phyloP scores from a whole-genome alignment of 2,797 vertebrate genomes.

The Squalus acanthias region DNA sequence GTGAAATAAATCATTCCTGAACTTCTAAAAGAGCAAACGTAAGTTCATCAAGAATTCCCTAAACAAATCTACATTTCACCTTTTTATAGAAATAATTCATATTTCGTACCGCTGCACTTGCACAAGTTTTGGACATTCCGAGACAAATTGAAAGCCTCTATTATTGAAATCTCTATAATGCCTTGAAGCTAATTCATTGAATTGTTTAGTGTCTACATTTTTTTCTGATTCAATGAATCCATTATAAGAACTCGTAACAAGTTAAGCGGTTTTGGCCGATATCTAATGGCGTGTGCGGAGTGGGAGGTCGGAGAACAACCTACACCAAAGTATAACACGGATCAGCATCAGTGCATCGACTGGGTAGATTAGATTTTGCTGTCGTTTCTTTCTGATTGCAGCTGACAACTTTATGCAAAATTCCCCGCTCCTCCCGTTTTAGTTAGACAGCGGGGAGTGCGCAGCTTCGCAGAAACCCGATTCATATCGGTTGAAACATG shows the following conservation, averaged over 20 bases:
- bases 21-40: background rate
- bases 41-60: background rate
- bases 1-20: background rate
- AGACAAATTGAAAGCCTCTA: background rate
- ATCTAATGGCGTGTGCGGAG: background rate
- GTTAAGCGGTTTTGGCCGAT: background rate
- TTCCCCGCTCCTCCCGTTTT: background rate
- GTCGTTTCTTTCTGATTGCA: background rate
- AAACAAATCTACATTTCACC: background rate
- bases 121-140: background rate
- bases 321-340: background rate
- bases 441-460: too few species aligned
- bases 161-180: background rate
- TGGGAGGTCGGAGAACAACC: background rate
- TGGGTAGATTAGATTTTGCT: too few species aligned
- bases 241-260: background rate
- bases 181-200: background rate
- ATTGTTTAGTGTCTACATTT: background rate
- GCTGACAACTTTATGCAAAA: background rate
- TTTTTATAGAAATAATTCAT: background rate
- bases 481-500: background rate
- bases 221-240: too few species aligned
- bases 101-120: background rate
- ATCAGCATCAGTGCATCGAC: background rate
- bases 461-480: background rate